A percentile compares a stretch with the other conserved stretches of the same genome.
Evolutionary conservation across 2,113 vertebrate genomes (phyloP).

Genomic region (Menura novaehollandiae): DNA sequence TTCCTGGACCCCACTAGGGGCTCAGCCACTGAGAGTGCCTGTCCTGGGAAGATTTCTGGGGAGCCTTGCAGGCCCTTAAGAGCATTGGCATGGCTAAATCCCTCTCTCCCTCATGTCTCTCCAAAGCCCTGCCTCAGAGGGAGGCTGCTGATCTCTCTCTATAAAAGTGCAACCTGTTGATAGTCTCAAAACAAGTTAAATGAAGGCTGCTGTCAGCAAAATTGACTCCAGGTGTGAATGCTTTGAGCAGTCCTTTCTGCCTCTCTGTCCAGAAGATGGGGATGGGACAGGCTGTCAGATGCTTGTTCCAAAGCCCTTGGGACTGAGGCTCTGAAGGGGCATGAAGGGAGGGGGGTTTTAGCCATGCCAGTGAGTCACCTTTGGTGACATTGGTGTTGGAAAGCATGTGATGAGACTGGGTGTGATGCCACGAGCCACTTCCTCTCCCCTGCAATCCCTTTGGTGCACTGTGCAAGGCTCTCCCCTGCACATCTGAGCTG

Average conservation of each 20-base stretch:
- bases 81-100: not conserved
- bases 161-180: not conserved
- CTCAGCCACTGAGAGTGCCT: not conserved
- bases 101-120: not conserved
- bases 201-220: not conserved
- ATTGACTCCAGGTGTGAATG: not conserved
- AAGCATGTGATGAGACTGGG: rapidly evolving
- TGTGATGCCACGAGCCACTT: rapidly evolving
- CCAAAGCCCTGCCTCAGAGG: not conserved
- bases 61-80: not conserved
- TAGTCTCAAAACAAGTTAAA: not conserved
- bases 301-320: not conserved
- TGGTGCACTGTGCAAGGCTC: rapidly evolving
- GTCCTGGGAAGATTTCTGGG: not conserved
- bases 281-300: not conserved
- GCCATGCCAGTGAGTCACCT: not conserved
- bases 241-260: not conserved
- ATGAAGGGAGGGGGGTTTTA: not conserved
- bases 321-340: not conserved
- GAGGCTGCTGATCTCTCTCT: not conserved
- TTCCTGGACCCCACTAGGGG: rapidly evolving
- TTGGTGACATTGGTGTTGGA: not conserved
- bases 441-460: not conserved
- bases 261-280: not conserved
- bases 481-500: not conserved